These are phyloP conservation scores for Zoanthus gigantus DNA, from an alignment of 92 coral and sea anemone species.

Conservation along the genomic window DNA sequence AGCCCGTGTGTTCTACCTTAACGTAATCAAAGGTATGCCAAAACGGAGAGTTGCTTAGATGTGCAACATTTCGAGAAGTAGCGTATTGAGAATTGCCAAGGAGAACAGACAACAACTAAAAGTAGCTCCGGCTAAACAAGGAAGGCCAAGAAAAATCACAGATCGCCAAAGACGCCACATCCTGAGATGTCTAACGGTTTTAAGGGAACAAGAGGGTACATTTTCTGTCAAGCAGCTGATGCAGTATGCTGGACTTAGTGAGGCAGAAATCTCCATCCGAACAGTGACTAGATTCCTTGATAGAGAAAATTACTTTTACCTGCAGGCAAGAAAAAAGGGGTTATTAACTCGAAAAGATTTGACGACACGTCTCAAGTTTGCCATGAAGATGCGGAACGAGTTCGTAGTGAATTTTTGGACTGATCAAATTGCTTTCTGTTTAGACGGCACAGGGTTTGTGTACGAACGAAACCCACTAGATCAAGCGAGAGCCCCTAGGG, in stretches of 20 bases:
- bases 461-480: neutral
- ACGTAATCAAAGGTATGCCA: no score
- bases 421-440: conserved; percentile 17
- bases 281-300: conserved; percentile 30
- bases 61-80: conserved; percentile 12
- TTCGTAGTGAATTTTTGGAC: conserved; percentile 18
- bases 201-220: no score
- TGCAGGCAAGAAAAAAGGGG: no score
- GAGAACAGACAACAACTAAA: neutral
- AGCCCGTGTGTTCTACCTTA: no score
- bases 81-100: neutral
- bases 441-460: conserved; percentile 26
- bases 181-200: no score
- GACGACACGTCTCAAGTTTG: neutral
- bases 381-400: conserved; percentile 2
- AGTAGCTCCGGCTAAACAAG: no score
- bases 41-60: neutral
- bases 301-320: no score
- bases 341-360: conserved; percentile 42
- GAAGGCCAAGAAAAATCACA: no score
- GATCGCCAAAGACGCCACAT: no score
- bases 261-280: conserved; percentile 12
- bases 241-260: conserved; percentile 20
- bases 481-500: conserved; percentile 20
- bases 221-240: neutral